phyloP scores from a whole-genome alignment of 2,113 vertebrate genomes.

The Salvelinus namaycush region DNA sequence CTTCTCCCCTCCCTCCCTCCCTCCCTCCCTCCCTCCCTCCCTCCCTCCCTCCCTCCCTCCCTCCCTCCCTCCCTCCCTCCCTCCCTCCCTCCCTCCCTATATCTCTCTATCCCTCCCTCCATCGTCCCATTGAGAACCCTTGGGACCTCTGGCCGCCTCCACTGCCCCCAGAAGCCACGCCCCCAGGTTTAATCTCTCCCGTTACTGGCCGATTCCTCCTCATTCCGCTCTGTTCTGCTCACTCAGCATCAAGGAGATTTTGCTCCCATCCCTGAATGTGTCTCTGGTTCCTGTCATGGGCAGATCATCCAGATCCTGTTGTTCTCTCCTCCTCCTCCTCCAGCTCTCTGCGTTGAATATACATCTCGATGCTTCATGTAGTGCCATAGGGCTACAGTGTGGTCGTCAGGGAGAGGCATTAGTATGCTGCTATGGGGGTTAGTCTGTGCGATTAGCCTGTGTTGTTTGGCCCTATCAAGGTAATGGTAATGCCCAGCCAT shows the following conservation, averaged over 20 bases:
- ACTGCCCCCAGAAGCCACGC: neutral
- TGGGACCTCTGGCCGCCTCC: too few species aligned
- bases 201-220: constrained; percentile 45
- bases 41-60: too few species aligned
- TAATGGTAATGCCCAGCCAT: too few species aligned
- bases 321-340: neutral
- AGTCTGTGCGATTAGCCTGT: constrained; percentile 4
- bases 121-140: too few species aligned
- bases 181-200: constrained; percentile 32
- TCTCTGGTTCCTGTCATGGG: neutral
- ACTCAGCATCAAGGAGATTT: constrained; percentile 43
- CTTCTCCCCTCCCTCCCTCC: neutral
- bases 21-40: too few species aligned
- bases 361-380: neutral
- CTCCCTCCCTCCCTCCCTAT: too few species aligned
- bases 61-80: too few species aligned
- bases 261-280: constrained; percentile 40
- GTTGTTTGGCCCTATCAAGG: constrained; percentile 28
- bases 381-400: too few species aligned
- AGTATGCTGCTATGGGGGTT: too few species aligned
- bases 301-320: constrained; percentile 24
- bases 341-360: neutral
- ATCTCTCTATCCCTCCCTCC: too few species aligned
- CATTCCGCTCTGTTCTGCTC: constrained; percentile 32
- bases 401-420: too few species aligned